Evolutionary conservation across 2,888 invertebrate genomes (phyloP), one percentile per base, ranked within the genome.

Genomic region (Cyaniris semiargus): DNA sequence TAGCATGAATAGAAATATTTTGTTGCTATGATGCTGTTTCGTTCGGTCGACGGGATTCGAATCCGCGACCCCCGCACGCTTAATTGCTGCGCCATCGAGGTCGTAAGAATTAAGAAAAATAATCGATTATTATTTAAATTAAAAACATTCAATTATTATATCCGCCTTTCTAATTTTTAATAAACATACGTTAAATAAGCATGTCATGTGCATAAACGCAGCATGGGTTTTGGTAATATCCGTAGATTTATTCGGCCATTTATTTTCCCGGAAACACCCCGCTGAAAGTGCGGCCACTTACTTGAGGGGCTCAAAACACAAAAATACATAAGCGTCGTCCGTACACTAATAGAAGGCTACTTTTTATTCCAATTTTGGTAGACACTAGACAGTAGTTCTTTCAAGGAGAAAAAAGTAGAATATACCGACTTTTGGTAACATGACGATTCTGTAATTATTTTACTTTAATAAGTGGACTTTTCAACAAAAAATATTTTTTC

Each of bases 171-270:
- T 13, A 23, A 23, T 23, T 60, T 60, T 60, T 23, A 60, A 60
- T 60, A 13, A 60, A 5, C 21, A 21, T 13, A 23, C 15, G 15
- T 66, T 60, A 66, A 27, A 27, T 66, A 66, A 27, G 27, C 3
- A 27, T 66, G 27, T 66, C 66, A 31, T 27, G 66, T 66, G 66
- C 66, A 66, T 66, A 66, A 66, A 18, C 27, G 27, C 60, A 60
- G 21, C 27, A 15, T 66, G 66, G 31, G 66, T 31, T 66, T 66
- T 66, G 27, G 66, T 66, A 31, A 66, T 66, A 13, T 18, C 18
- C 27, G 27, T 27, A 66, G 66, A 66, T 66, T 66, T 66, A 66
- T 66, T 66, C 27, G 27, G 6, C 66, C 66, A 66, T 66, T 66
- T 66, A 27, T 66, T 66, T 53, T 66, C 6, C 66, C 66, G 66